Evolutionary conservation across 2,888 invertebrate species (phyloP), one percentile per base, ranked within the genome.

Genomic region (Cyaniris semiargus): DNA sequence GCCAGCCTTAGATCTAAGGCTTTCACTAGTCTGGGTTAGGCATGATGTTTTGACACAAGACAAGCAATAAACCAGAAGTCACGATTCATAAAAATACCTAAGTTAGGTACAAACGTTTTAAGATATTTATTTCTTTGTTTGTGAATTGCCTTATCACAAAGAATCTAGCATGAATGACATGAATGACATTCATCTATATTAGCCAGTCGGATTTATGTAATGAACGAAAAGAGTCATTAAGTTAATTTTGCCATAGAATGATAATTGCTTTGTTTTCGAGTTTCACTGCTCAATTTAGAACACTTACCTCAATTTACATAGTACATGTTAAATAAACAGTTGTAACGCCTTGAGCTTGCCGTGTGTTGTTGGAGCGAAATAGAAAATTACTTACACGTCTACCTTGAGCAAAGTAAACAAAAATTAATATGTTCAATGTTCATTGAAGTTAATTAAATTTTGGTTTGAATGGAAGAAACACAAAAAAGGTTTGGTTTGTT

Each of bases 331-430:
- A 66, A 66, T 27, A 66, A 66, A 66, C 6, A 66, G 27, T 0
- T 23, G 23, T 60, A 27, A 60, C 60, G 60, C 66, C 66, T 31
- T 66, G 27, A 66, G 66, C 66, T 27, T 23, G 1, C 8, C 60
- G 23, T 66, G 27, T 66, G 66, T 66, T 66, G 66, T 66, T 66
- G 66, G 5, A 66, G 27, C 15, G 66, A 66, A 66, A 66, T 66
- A 66, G 66, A 66, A 66, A 66, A 66, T 66, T 66, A 66, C 27
- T 66, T 31, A 31, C 15, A 31, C 66, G 66, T 66, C 15, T 66
- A 66, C 66, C 66, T 66, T 66, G 6, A 66, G 66, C 27, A 27
- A 66, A 27, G 66, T 18, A 31, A 66, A 66, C 66, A 27, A 27
- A 66, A 66, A 31, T 66, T 66, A 6, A 27, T 15, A 27, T 27